phyloP scores from a whole-genome alignment of 2,113 vertebrate species.

The Arvicanthis niloticus region DNA sequence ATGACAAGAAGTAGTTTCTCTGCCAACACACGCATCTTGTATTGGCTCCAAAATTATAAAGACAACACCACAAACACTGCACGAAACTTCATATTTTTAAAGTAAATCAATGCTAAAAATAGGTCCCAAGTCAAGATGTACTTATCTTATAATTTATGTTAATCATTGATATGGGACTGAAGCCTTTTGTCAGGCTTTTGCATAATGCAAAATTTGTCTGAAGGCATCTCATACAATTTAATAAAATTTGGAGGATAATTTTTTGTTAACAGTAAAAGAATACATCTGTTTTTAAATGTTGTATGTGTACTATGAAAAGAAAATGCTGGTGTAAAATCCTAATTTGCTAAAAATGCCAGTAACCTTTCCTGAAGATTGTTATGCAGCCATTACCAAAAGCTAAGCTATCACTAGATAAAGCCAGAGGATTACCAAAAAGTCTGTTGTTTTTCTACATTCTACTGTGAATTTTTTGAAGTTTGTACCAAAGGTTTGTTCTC shows the following conservation, averaged over 20 bases:
- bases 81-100: background rate
- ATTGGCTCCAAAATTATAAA: background rate
- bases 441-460: background rate
- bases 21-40: background rate
- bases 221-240: constrained; percentile 46
- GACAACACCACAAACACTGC: background rate
- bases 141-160: constrained; percentile 6
- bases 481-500: background rate
- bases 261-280: constrained; percentile 25
- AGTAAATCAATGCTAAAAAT: background rate
- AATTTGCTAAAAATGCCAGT: constrained; percentile 43
- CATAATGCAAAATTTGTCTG: constrained; percentile 34
- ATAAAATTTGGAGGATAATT: constrained; percentile 34
- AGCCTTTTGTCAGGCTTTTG: background rate
- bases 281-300: background rate
- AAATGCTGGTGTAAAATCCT: background rate
- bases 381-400: constrained; percentile 39
- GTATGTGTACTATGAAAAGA: background rate
- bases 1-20: background rate
- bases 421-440: background rate
- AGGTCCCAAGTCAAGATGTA: background rate
- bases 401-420: background rate
- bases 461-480: constrained; percentile 23
- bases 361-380: background rate
- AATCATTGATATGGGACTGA: background rate